Conservation (phyloP, 2,113 vertebrate species). For the Gulo gulo region DNA sequence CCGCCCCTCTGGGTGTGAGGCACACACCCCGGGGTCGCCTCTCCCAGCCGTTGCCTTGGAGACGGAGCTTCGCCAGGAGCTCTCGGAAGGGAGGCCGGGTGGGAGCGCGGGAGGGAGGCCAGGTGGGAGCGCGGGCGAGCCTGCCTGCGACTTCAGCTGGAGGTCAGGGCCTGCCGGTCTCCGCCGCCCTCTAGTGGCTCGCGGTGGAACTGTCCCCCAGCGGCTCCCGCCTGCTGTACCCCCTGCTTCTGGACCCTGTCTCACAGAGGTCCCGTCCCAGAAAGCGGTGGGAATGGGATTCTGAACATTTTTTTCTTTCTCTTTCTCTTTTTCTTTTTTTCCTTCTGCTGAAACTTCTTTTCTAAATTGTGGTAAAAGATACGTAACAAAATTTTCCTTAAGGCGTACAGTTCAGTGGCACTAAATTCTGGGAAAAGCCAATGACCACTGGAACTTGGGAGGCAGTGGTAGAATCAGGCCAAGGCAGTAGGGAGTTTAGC, state of each 20-base stretch:
- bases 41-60: constrained; percentile 34
- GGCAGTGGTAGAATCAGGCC: not conserved
- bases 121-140: not conserved
- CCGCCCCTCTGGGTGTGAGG: not conserved
- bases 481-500: not conserved
- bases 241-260: not conserved
- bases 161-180: not conserved
- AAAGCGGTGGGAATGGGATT: not conserved
- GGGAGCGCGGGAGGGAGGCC: not conserved
- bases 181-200: constrained; percentile 47
- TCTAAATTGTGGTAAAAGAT: not conserved
- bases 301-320: not conserved
- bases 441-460: not conserved
- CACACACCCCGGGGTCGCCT: not conserved
- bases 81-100: not conserved
- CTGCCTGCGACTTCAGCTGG: not conserved
- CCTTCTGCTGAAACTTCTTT: not conserved
- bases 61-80: not conserved
- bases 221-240: accelerated
- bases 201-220: not conserved
- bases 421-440: not conserved
- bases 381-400: not conserved
- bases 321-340: not conserved
- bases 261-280: not conserved
- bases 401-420: not conserved